A percentile compares a stretch with the other conserved stretches of the same genome.
Evolutionary conservation across 2,113 vertebrate genomes (phyloP).

Genomic region (Cynoglossus semilaevis): DNA sequence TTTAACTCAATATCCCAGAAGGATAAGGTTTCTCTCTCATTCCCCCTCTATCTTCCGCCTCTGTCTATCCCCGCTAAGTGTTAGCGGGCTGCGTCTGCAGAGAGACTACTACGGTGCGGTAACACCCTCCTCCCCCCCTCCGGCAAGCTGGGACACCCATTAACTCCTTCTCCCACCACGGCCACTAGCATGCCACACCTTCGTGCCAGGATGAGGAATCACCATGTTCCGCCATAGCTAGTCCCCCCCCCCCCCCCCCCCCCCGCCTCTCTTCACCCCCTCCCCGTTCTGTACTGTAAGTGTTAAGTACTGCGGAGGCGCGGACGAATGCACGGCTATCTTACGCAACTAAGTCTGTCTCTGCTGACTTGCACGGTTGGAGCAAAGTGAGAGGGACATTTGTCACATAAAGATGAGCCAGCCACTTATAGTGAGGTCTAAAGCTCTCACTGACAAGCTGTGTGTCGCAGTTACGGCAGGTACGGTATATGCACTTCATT

Average conservation of each 20-base stretch:
- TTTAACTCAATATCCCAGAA: slow-evolving; percentile 79
- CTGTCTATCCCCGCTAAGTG: slow-evolving; percentile 40
- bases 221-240: slow-evolving; percentile 49
- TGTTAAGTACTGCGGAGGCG: slow-evolving; percentile 51
- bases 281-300: slow-evolving; percentile 55
- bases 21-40: slow-evolving; percentile 69
- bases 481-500: no score
- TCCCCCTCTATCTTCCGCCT: slow-evolving; percentile 57
- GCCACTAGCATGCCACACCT: slow-evolving; percentile 47
- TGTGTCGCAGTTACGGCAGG: no score
- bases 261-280: slow-evolving; percentile 45
- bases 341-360: slow-evolving; percentile 61
- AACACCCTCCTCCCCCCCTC: slow-evolving; percentile 18
- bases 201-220: slow-evolving; percentile 51
- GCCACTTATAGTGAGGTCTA: neutral
- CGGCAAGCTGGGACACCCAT: slow-evolving; percentile 46
- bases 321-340: slow-evolving; percentile 38
- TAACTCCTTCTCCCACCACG: slow-evolving; percentile 17
- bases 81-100: slow-evolving; percentile 28
- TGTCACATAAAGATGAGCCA: slow-evolving; percentile 31
- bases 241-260: slow-evolving; percentile 9
- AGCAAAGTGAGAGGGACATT: slow-evolving; percentile 49
- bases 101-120: slow-evolving; percentile 38
- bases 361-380: slow-evolving; percentile 60
- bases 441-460: neutral